Conservation (phyloP, 2,113 vertebrate genomes). For the Bambusicola thoracicus region DNA sequence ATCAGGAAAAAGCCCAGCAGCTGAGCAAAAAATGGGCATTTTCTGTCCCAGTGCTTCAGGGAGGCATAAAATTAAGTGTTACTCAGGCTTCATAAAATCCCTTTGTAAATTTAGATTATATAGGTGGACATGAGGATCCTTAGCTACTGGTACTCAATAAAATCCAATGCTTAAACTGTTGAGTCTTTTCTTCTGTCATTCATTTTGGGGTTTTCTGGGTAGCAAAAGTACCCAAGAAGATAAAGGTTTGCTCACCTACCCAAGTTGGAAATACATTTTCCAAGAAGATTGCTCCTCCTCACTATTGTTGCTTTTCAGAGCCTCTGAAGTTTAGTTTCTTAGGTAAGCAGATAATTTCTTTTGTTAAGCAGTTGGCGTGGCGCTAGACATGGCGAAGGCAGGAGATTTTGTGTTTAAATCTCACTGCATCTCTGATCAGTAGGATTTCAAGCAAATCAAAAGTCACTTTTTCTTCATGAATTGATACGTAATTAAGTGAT, state of each 20-base stretch:
- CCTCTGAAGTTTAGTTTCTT: neutral
- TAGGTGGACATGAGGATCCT: neutral
- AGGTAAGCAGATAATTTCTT: neutral
- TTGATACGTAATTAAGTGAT: conserved; percentile 71
- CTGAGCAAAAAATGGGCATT: neutral
- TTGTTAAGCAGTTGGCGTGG: neutral
- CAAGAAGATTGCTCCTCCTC: neutral
- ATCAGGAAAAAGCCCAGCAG: neutral
- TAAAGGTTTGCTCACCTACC: neutral
- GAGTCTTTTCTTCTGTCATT: neutral
- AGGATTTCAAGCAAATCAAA: conserved; percentile 11
- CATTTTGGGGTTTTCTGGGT: neutral
- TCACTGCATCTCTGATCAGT: neutral
- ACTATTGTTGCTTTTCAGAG: neutral
- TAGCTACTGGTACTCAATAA: neutral
- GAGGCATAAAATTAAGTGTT: neutral
- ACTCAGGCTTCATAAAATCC: neutral
- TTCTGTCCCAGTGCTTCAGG: fast-evolving
- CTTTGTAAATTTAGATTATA: neutral
- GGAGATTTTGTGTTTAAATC: neutral
- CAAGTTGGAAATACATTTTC: neutral
- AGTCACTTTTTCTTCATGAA: conserved; percentile 59
- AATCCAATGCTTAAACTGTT: neutral
- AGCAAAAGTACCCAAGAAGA: neutral
- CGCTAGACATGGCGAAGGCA: neutral